phyloP scores from a whole-genome alignment of 2,113 vertebrate species.

The Irena cyanogastra region DNA sequence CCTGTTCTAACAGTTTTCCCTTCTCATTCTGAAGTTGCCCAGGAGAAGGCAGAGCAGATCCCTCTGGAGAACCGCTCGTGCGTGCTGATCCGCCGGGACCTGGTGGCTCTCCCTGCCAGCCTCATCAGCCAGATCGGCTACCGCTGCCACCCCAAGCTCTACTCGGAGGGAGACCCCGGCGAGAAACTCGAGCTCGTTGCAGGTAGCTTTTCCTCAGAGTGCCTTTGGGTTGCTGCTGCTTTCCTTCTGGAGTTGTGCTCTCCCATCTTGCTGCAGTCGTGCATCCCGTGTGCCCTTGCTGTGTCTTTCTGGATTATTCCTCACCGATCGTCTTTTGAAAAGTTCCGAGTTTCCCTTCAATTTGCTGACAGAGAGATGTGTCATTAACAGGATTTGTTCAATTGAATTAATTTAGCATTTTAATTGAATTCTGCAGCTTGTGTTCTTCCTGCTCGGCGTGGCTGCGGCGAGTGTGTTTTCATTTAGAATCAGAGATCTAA shows the following conservation, averaged over 20 bases:
- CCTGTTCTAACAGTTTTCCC: background rate
- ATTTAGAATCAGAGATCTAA: conserved; percentile 11
- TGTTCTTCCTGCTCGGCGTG: background rate
- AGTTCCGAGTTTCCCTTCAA: conserved; percentile 31
- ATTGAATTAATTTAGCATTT: conserved; percentile 70
- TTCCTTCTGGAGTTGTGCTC: background rate
- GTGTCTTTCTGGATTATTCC: background rate
- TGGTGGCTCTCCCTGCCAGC: conserved; percentile 94
- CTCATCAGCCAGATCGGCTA: conserved; percentile 98
- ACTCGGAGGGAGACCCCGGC: conserved; percentile 95
- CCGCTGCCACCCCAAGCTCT: conserved; percentile 98
- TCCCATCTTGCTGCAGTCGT: background rate
- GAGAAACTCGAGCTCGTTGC: conserved; percentile 97
- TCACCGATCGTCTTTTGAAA: background rate
- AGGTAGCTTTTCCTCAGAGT: conserved; percentile 68
- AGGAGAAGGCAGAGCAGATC: conserved; percentile 87
- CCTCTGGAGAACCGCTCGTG: conserved; percentile 93
- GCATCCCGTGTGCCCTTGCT: background rate
- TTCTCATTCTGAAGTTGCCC: conserved; percentile 60
- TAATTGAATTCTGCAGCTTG: conserved; percentile 63
- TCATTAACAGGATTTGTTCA: conserved; percentile 68
- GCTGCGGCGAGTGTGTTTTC: background rate
- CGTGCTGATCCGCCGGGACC: conserved; percentile 91
- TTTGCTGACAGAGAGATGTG: conserved; percentile 63
- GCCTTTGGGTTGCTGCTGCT: background rate